These are phyloP conservation scores for Acipenser ruthenus DNA, from an alignment of 2,797 vertebrate genomes.

Conservation along the genomic window DNA sequence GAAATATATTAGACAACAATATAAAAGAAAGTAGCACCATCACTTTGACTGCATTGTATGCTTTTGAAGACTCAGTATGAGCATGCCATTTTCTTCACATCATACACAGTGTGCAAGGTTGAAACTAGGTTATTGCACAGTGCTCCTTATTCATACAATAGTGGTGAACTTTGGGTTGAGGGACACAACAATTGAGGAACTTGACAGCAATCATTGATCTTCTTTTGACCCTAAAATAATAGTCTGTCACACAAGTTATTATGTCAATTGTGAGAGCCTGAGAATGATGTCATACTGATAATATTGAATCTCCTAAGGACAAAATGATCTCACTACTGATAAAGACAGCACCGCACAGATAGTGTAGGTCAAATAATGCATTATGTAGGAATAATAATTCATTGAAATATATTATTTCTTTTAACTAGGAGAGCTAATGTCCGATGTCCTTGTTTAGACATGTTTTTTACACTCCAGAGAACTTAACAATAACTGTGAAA, in stretches of 20 bases:
- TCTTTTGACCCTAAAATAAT: slow-evolving; percentile 2
- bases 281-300: background rate
- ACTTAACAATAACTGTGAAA: no score
- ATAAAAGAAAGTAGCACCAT: no score
- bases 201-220: background rate
- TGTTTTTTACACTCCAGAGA: no score
- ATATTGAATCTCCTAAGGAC: background rate
- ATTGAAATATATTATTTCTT: background rate
- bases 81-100: no score
- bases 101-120: background rate
- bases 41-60: no score
- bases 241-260: background rate
- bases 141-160: no score
- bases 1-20: no score
- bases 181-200: background rate
- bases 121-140: background rate
- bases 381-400: background rate
- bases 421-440: background rate
- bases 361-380: background rate
- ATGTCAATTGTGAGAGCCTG: background rate
- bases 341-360: background rate
- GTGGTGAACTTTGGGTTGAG: no score
- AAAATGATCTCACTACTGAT: background rate
- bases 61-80: no score
- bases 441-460: no score